phyloP scores from a whole-genome alignment of 2,113 vertebrate species.

The Alethe diademata region DNA sequence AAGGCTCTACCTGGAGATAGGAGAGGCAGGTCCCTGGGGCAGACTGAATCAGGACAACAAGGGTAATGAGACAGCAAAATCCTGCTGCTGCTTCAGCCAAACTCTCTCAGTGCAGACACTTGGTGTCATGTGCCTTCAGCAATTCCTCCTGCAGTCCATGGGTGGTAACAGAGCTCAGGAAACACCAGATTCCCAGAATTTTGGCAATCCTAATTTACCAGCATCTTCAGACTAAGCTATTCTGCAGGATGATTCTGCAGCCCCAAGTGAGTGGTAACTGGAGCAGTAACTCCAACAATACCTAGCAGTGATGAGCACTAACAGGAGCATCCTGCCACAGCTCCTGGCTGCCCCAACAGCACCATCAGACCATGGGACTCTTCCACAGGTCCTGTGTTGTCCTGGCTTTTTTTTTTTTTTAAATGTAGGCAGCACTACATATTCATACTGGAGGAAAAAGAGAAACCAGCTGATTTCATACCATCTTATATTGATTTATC shows the following conservation, averaged over 20 bases:
- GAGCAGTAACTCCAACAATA: background rate
- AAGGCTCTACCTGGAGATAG: background rate
- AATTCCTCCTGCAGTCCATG: background rate
- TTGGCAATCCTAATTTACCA: background rate
- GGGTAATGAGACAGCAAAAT: background rate
- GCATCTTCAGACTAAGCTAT: background rate
- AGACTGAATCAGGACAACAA: background rate
- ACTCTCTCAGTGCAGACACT: background rate
- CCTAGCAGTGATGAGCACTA: accelerated
- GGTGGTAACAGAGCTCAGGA: background rate
- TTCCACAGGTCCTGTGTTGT: background rate
- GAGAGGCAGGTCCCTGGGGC: background rate
- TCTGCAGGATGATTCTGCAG: background rate
- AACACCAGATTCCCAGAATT: background rate
- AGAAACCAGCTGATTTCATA: background rate
- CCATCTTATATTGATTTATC: background rate
- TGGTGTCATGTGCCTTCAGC: accelerated
- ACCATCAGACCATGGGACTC: background rate
- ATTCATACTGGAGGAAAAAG: background rate
- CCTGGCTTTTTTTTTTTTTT: background rate
- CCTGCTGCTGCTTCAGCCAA: background rate
- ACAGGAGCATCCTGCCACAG: background rate
- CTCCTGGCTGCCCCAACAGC: background rate
- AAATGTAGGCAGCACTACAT: background rate
- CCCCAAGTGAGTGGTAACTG: background rate